phyloP scores from a whole-genome alignment of 2,113 vertebrate genomes.

The Pycnonotus jocosus region DNA sequence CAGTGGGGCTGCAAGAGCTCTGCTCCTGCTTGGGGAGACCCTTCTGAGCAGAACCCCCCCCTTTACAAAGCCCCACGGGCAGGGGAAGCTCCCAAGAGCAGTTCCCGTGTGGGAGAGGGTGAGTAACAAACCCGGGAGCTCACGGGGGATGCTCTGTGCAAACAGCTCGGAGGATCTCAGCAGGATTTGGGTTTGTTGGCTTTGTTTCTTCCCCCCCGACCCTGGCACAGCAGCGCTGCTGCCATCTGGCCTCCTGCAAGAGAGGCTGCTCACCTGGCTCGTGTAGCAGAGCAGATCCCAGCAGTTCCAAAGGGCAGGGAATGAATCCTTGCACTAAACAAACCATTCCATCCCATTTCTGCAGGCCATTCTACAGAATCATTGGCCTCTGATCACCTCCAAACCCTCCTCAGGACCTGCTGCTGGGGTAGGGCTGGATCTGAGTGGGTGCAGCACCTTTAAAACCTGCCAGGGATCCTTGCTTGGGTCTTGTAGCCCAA shows the following conservation, averaged over 20 bases:
- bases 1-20: background rate
- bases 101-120: fast-evolving
- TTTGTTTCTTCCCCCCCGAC: background rate
- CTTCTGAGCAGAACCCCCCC: background rate
- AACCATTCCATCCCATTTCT: background rate
- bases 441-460: fast-evolving
- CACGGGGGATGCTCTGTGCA: background rate
- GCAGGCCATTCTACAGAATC: background rate
- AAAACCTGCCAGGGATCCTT: background rate
- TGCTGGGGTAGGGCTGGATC: background rate
- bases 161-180: background rate
- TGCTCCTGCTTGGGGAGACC: background rate
- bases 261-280: background rate
- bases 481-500: background rate
- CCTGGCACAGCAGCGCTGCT: background rate
- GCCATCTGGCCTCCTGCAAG: background rate
- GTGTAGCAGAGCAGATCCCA: fast-evolving
- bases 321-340: background rate
- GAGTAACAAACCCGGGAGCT: background rate
- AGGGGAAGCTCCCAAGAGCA: background rate
- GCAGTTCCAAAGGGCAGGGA: background rate
- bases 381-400: background rate
- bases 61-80: fast-evolving
- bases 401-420: fast-evolving
- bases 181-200: background rate